phyloP scores from a whole-genome alignment of 2,888 invertebrate genomes.

The Aleiodes alternator region DNA sequence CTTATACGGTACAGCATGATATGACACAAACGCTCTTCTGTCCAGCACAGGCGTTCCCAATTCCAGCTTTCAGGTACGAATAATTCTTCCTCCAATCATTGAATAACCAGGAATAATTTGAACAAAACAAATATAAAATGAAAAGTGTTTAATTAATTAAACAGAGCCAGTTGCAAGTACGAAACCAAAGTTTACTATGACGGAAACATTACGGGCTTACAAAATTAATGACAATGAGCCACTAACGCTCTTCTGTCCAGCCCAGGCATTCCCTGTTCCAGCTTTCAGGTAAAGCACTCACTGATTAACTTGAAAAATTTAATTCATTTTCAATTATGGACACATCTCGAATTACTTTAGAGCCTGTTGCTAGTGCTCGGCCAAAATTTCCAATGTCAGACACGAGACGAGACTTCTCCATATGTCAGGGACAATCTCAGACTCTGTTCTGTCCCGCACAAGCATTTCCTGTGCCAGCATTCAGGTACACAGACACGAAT shows the following conservation, averaged over 20 bases:
- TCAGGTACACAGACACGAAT: slow-evolving; percentile 72
- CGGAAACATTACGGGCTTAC: slow-evolving; percentile 65
- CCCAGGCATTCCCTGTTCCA: slow-evolving; percentile 84
- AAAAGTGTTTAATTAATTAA: background rate
- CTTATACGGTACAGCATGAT: slow-evolving; percentile 67
- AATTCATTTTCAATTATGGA: background rate
- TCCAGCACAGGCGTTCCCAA: slow-evolving; percentile 82
- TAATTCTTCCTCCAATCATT: background rate
- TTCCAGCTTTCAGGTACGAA: slow-evolving; percentile 69
- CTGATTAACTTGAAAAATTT: background rate
- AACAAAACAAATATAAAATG: background rate
- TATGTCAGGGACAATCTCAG: slow-evolving; percentile 57
- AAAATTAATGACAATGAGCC: slow-evolving; percentile 55
- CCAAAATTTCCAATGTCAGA: slow-evolving; percentile 78
- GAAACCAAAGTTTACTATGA: slow-evolving; percentile 71
- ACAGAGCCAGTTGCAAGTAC: slow-evolving; percentile 77
- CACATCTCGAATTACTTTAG: slow-evolving; percentile 58
- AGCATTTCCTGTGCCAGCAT: slow-evolving; percentile 74
- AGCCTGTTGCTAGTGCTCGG: slow-evolving; percentile 80
- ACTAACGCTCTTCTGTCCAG: slow-evolving; percentile 81
- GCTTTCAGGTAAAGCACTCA: slow-evolving; percentile 79
- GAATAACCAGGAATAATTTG: background rate
- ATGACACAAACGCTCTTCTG: slow-evolving; percentile 80
- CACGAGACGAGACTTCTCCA: slow-evolving; percentile 58
- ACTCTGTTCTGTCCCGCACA: slow-evolving; percentile 75